Base-by-base conservation (phyloP, 2,797 vertebrate genomes). In the Apogon hyalosoma region DNA sequence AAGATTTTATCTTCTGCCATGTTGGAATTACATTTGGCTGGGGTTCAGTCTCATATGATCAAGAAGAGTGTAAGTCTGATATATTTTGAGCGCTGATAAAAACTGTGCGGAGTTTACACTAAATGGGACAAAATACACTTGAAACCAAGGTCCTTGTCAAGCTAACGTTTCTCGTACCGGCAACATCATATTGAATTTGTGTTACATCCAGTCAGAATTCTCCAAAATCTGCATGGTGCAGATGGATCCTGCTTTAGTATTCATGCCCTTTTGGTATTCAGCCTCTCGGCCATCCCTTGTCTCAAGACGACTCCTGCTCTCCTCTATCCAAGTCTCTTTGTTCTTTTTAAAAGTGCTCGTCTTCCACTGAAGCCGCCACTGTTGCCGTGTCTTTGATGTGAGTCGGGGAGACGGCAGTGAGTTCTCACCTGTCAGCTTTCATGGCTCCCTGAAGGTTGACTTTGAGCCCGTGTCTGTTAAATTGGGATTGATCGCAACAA, bases 401-500 rank as follows among this genome's bases (percentile, higher is more conserved):
- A 89, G 89, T 84, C 55, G 71, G 79, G 88, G 73, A 88, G 88
- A 91, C 82, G 72, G 85, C 88, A 88, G 82, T 85, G 88, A 90
- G 88, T 92, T 92, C 90, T 93, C 91, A 94, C 92, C 92, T 93
- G 92, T 92, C 93, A 93, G 90, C 84, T 88, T 88, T 87, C 91
- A 90, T 80, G 86, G 84, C 88, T 92, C 92, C 92, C 92, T 67
- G 87, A 91, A 93, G 93, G 88, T 90, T 89, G 82, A 91, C 87
- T 92, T 90, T 87, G 88, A 92, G 89, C 77, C 68, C 54, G 73
- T 84, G 90, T 91, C 89, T 93, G 90, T 91, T 93, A 92, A 94
- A 93, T 92, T 93, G 91, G 90, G 89, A 93, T 92, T 93, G 92
- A 94, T 93, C 84, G 85, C 86, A 85, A 92, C 92, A 93, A 93